Percentiles rank a stretch among this genome's conserved stretches.
Conservation (phyloP, 2,888 invertebrate genomes). For the Brachylomia viminalis region DNA sequence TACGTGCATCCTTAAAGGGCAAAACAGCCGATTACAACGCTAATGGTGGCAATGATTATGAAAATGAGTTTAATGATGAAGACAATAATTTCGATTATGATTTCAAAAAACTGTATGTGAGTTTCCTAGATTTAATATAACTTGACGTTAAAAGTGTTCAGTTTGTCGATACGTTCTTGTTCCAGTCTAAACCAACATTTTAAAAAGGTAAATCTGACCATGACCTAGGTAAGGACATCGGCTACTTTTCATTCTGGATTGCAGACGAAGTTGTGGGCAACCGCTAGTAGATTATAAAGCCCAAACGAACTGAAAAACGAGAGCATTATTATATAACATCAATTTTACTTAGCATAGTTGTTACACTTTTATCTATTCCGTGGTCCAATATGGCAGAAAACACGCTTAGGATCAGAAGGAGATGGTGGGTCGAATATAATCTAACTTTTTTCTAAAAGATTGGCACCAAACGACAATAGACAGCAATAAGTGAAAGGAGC, state of each 20-base stretch:
- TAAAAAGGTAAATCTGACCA: too few relatives aligned
- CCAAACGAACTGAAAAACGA: too few relatives aligned
- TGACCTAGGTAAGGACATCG: too few relatives aligned
- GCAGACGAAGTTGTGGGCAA: too few relatives aligned
- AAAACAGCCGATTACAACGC: not conserved
- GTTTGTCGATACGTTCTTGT: not conserved
- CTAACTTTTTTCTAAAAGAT: not conserved
- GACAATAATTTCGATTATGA: slow-evolving; percentile 48
- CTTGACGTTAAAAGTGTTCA: not conserved
- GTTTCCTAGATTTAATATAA: slow-evolving; percentile 4
- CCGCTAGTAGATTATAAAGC: too few relatives aligned
- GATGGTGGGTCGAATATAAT: not conserved
- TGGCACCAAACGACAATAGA: not conserved
- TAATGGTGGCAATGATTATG: not conserved
- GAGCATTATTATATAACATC: too few relatives aligned
- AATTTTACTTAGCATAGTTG: too few relatives aligned
- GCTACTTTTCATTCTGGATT: too few relatives aligned
- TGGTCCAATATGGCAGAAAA: too few relatives aligned
- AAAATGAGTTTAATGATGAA: slow-evolving; percentile 23
- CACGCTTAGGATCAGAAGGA: too few relatives aligned
- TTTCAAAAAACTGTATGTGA: slow-evolving; percentile 39
- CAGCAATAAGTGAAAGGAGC: not conserved
- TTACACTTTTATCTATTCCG: too few relatives aligned
- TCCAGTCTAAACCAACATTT: not conserved
- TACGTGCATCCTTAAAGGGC: not conserved